Evolutionary conservation across 2,888 invertebrate species (phyloP).

Genomic region (Chelonus formosanus): DNA sequence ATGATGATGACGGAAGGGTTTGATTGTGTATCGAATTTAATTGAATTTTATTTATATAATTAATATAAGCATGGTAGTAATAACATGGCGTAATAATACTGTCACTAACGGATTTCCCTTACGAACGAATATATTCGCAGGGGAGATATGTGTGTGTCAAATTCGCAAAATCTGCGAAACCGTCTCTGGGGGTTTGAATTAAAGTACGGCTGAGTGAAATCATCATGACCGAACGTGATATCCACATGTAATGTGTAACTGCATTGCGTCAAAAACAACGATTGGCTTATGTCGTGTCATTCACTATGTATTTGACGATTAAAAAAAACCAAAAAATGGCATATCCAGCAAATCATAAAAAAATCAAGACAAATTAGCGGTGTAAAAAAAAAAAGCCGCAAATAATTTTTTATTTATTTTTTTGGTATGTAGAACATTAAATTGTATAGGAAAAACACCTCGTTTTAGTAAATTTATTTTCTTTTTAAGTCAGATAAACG

Average conservation of each 20-base stretch:
- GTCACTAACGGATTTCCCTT: not conserved
- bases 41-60: conserved; percentile 2
- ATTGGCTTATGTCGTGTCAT: conserved; percentile 1
- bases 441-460: no score
- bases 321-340: no score
- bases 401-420: no score
- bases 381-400: not conserved
- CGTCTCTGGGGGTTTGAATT: conserved; percentile 3
- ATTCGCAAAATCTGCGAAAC: conserved; percentile 10
- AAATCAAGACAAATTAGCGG: no score
- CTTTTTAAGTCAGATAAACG: conserved; percentile 7
- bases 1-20: no score
- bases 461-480: not conserved
- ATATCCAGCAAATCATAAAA: no score
- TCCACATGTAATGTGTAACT: conserved; percentile 36
- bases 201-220: not conserved
- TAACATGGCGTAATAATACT: conserved; percentile 13
- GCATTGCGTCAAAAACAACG: conserved; percentile 50
- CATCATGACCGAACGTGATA: not conserved
- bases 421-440: no score
- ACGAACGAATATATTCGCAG: not conserved
- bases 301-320: no score
- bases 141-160: not conserved
- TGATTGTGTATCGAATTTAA: not conserved
- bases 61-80: not conserved